Percentiles rank a stretch among this genome's conserved stretches.
Evolutionary conservation across 2,888 invertebrate genomes (phyloP).

Genomic region (Ecliptopera silaceata): DNA sequence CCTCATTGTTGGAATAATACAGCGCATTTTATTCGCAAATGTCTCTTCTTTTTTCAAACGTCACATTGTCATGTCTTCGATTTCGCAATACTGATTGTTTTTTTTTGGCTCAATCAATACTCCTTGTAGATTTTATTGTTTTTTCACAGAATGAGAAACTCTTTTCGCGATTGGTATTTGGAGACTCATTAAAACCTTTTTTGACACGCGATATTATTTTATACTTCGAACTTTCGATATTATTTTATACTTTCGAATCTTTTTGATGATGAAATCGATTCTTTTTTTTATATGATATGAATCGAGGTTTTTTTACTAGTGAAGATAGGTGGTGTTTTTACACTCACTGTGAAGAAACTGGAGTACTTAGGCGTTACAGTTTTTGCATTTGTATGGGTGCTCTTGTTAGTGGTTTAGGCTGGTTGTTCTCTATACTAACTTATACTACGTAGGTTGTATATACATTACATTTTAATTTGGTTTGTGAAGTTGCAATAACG

Average conservation of each 20-base stretch:
- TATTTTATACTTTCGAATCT: no score
- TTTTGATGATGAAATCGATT: no score
- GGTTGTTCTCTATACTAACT: neutral
- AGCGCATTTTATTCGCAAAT: slow-evolving; percentile 15
- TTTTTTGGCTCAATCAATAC: neutral
- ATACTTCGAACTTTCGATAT: no score
- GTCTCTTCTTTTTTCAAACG: neutral
- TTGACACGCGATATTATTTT: no score
- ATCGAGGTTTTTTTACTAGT: no score
- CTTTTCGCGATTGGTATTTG: neutral
- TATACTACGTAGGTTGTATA: no score
- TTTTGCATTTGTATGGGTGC: slow-evolving; percentile 18
- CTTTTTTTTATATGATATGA: no score
- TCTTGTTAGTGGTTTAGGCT: neutral
- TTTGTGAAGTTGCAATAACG: no score
- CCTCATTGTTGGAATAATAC: slow-evolving; percentile 10
- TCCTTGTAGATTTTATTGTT: slow-evolving; percentile 8
- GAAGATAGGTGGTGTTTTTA: neutral
- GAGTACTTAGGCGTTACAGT: slow-evolving; percentile 6
- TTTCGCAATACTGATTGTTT: neutral
- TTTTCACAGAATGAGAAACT: neutral
- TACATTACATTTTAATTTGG: no score
- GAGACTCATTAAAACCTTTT: neutral
- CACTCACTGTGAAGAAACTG: slow-evolving; percentile 3
- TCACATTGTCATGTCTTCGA: slow-evolving; percentile 3